Conservation (phyloP, 2,113 vertebrate species). For the Actenoides hombroni region DNA sequence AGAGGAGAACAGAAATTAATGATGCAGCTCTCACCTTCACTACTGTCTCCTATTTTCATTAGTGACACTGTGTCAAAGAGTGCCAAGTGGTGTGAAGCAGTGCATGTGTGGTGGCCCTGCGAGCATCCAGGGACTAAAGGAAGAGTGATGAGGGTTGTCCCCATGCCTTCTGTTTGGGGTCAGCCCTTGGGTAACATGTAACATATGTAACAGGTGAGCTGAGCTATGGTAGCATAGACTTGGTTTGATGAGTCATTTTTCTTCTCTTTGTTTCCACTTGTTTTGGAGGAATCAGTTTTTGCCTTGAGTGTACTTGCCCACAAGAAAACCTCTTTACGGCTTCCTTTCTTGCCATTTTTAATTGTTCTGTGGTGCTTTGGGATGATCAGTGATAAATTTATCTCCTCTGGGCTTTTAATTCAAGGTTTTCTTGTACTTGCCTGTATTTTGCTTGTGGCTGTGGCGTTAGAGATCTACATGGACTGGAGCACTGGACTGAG, state of each 20-base stretch:
- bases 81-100: background rate
- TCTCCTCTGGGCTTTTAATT: background rate
- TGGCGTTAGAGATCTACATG: background rate
- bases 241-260: background rate
- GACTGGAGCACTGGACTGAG: background rate
- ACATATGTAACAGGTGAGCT: background rate
- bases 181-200: fast-evolving
- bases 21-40: background rate
- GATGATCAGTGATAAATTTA: background rate
- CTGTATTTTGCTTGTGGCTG: background rate
- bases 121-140: background rate
- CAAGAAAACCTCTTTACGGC: background rate
- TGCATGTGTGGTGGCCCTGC: background rate
- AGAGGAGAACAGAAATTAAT: background rate
- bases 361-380: background rate
- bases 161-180: background rate
- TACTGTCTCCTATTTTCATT: background rate
- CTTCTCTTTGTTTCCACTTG: background rate
- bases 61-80: background rate
- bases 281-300: background rate
- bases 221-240: fast-evolving
- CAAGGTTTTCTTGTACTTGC: background rate
- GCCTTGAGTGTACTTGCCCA: background rate
- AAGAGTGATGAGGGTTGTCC: background rate
- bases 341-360: background rate